Conservation (phyloP, 2,888 invertebrate species). For the Ormyrus pomaceus region DNA sequence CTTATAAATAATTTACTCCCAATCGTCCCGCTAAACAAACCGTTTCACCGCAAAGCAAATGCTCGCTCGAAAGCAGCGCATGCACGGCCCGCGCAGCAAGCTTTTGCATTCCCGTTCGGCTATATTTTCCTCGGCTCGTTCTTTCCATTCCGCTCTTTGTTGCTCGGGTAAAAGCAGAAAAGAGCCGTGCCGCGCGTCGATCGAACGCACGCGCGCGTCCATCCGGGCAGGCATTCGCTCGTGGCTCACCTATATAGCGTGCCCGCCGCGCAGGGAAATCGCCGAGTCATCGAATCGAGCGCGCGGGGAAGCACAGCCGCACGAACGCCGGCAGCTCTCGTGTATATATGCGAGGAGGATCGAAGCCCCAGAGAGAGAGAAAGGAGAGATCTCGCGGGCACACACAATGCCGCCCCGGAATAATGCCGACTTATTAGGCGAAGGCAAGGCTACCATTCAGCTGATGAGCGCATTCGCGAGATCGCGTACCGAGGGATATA, state of each 20-base stretch:
- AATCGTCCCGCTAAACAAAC: not conserved
- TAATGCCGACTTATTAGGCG: conserved; percentile 37
- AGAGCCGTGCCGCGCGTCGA: conserved; percentile 12
- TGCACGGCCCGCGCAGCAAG: not conserved
- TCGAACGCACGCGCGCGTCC: conserved; percentile 5
- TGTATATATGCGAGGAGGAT: conserved; percentile 6
- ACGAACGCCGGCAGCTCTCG: conserved; percentile 9
- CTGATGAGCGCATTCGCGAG: conserved; percentile 65
- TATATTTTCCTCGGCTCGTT: conserved; percentile 1
- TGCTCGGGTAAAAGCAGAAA: conserved; percentile 13
- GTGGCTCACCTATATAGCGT: too few species aligned
- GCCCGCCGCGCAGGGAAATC: too few species aligned
- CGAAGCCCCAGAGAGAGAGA: conserved; percentile 12
- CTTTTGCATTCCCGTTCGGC: conserved; percentile 12
- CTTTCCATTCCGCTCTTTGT: conserved; percentile 6
- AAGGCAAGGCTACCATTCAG: conserved; percentile 66
- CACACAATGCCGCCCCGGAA: not conserved
- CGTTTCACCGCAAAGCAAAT: not conserved
- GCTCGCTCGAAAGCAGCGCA: not conserved
- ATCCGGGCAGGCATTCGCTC: too few species aligned
- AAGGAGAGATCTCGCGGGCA: not conserved
- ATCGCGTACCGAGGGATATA: conserved; percentile 24
- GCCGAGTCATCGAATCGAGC: conserved; percentile 34
- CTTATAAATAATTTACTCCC: too few species aligned
- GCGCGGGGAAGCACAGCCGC: not conserved